Base-by-base conservation (phyloP, 1,140 invertebrate species). In the Neodiprion lecontei region DNA sequence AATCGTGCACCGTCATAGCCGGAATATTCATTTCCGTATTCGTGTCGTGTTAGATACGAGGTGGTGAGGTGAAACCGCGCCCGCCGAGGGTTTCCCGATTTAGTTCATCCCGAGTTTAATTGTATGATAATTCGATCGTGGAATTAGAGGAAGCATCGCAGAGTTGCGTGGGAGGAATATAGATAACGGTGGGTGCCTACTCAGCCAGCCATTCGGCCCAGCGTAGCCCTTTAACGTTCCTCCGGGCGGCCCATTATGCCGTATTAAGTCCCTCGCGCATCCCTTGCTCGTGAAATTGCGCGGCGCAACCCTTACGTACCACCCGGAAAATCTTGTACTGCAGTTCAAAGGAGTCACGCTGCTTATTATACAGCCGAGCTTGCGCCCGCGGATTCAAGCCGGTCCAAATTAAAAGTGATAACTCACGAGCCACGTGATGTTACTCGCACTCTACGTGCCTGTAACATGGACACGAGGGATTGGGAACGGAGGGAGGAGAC, bases 91-190 rank as follows among this genome's bases (percentile, higher is more conserved):
- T 40, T 40, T 40, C 28, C 28, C 28, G 28, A 40, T 40, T 40
- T 40, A 40, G 28, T 40, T 40, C 28, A 40, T 40, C 28, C 28
- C 28, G 28, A 40, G 53, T 61, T 61, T 61, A 61, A 61, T 61
- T 61, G 11, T 61, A 61, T 61, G 53, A 61, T 61, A 61, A 61
- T 61, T 61, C 53, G 53, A 61, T 61, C 53, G 53, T 17, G 53
- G 8, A 61, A 61, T 61, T 61, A 61, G 53, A 61, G 53, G 9
- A 40, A 40, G 28, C 28, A 2, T 14, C 53, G 53, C 9, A 5
- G 28, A 40, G 28, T 40, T 40, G 28, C 28, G 28, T 40, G 28
- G 28, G 28, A 61, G 53, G 53, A 61, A 17, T 61, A 61, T 61
- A 61, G 53, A 61, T 61, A 61, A 61, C 53, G 53, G 11, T 40